A percentile compares a stretch with the other conserved stretches of the same genome.
phyloP scores from a whole-genome alignment of 2,113 vertebrate genomes.

The Nibea coibor region DNA sequence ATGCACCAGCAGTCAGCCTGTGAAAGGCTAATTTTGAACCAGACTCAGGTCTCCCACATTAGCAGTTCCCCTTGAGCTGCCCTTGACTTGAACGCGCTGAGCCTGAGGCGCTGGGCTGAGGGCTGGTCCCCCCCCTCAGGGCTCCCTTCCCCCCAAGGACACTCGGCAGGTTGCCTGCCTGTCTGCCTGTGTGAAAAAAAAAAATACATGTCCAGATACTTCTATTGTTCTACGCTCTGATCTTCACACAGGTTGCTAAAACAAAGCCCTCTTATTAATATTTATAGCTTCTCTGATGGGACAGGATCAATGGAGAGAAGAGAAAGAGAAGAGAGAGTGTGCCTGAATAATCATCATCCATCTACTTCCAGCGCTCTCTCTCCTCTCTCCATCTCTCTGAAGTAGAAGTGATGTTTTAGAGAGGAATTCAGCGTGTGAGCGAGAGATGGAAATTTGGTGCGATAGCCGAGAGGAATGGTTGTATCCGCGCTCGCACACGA shows the following conservation, averaged over 20 bases:
- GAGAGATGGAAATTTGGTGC: conserved; percentile 53
- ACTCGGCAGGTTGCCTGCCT: conserved; percentile 62
- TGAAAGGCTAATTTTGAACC: conserved; percentile 51
- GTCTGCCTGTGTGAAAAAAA: conserved; percentile 43
- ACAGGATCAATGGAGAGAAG: conserved; percentile 80
- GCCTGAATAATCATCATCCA: conserved; percentile 81
- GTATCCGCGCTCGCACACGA: conserved; percentile 3
- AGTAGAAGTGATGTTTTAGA: conserved; percentile 70
- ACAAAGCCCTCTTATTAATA: conserved; percentile 83
- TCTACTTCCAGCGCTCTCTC: conserved; percentile 62
- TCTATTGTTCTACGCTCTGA: conserved; percentile 78
- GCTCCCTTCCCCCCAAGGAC: conserved; percentile 70
- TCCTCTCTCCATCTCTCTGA: conserved; percentile 65
- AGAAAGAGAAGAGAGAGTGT: conserved; percentile 66
- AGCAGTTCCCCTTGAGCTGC: conserved; percentile 76
- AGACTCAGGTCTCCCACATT: conserved; percentile 51
- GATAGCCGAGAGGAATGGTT: conserved; percentile 30
- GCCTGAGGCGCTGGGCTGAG: conserved; percentile 69
- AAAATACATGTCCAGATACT: conserved; percentile 72
- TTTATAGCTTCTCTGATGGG: conserved; percentile 81
- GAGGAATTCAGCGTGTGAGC: conserved; percentile 38
- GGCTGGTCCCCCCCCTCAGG: conserved; percentile 54
- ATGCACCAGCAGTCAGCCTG: conserved; percentile 12
- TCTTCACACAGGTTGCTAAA: conserved; percentile 84
- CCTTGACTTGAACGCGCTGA: conserved; percentile 76